Conservation (phyloP, 2,797 vertebrate genomes). For the Trematocara caparti region DNA sequence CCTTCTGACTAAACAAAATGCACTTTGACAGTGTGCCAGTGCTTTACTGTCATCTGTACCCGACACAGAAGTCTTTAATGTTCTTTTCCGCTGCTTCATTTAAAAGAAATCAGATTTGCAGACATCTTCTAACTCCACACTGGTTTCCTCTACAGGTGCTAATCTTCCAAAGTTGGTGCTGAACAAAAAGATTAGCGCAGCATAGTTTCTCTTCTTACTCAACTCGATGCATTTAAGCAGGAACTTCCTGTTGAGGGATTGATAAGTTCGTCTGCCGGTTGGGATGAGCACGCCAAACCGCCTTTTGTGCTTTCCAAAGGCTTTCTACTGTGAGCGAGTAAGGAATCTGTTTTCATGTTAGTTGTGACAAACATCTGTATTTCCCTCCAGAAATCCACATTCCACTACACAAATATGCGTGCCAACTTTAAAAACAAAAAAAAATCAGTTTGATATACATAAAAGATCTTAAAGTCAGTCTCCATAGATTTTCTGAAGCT, state of each 20-base stretch:
- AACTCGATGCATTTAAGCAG: not conserved
- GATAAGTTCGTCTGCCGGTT: slow-evolving; percentile 5
- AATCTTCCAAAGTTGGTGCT: slow-evolving; percentile 34
- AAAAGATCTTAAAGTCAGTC: not conserved
- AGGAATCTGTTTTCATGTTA: not conserved
- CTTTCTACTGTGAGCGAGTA: slow-evolving; percentile 21
- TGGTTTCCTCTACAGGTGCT: slow-evolving; percentile 37
- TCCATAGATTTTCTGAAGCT: not conserved
- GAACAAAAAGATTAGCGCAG: not conserved
- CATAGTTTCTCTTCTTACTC: not conserved
- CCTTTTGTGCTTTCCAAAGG: slow-evolving; percentile 28
- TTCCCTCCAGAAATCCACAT: not conserved
- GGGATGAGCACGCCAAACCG: slow-evolving; percentile 2
- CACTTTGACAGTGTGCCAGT: slow-evolving; percentile 8
- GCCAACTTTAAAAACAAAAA: not conserved
- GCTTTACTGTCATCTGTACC: not conserved
- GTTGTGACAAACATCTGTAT: slow-evolving; percentile 1
- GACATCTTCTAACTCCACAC: not conserved
- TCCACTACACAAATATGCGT: not conserved
- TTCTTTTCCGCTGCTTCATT: not conserved
- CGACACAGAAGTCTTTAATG: not conserved
- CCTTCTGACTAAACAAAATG: not conserved
- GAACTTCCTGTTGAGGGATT: not conserved
- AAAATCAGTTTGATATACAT: not conserved
- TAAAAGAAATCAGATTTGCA: not conserved